These are phyloP conservation scores for Lichenostomus cassidix DNA, from an alignment of 2,113 vertebrate species.

Conservation along the genomic window DNA sequence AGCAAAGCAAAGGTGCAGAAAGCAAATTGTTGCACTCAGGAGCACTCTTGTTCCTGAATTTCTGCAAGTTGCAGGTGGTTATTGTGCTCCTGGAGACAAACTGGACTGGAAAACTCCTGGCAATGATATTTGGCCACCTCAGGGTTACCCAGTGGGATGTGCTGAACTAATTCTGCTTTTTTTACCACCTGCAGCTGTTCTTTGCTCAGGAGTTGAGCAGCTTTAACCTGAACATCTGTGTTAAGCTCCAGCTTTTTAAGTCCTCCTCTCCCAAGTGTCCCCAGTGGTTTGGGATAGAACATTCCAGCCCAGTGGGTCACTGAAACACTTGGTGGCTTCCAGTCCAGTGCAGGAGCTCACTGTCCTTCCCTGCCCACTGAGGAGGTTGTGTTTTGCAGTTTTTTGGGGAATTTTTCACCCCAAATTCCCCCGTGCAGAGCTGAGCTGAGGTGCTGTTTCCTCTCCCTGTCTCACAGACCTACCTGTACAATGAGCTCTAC, in stretches of 20 bases:
- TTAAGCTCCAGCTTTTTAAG: background rate
- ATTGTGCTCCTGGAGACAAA: background rate
- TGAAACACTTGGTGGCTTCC: background rate
- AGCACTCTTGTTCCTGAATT: background rate
- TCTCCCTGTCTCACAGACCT: conserved; percentile 75
- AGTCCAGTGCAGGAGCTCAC: background rate
- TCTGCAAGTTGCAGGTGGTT: background rate
- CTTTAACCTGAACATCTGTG: background rate
- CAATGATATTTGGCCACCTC: background rate
- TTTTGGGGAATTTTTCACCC: no score
- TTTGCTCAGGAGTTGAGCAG: background rate
- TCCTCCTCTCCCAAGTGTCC: rapidly evolving
- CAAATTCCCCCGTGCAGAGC: background rate
- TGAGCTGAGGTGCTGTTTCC: background rate
- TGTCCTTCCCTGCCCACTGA: background rate
- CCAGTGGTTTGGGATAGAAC: background rate
- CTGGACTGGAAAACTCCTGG: background rate
- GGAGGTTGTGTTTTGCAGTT: background rate
- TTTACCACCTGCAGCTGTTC: background rate
- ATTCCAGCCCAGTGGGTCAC: background rate
- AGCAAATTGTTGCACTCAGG: background rate
- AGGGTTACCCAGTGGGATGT: background rate
- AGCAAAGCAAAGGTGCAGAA: no score
- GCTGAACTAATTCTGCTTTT: background rate
- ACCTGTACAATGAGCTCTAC: conserved; percentile 90